Evolutionary conservation across 2,113 vertebrate genomes (phyloP).

Genomic region (Antennarius striatus): DNA sequence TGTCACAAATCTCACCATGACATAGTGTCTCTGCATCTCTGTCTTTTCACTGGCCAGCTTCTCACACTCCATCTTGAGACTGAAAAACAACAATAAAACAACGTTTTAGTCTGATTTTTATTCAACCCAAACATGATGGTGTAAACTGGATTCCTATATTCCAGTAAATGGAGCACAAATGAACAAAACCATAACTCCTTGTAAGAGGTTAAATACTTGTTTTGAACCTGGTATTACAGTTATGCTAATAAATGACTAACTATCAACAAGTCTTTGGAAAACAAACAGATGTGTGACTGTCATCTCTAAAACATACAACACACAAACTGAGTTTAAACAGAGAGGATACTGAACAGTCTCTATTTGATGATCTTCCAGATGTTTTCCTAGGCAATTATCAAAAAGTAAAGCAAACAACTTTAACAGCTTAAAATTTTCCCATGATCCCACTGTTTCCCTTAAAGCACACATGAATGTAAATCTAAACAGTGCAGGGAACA

Average conservation of each 20-base stretch:
- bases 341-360: not conserved
- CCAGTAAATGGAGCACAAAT: too few species aligned
- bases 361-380: not conserved
- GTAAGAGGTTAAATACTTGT: too few species aligned
- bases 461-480: conserved; percentile 18
- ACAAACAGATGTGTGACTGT: too few species aligned
- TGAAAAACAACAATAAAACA: conserved; percentile 64
- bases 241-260: too few species aligned
- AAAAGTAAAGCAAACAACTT: not conserved
- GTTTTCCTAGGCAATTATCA: conserved; percentile 15
- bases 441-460: conserved; percentile 10
- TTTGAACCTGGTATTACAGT: too few species aligned
- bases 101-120: not conserved
- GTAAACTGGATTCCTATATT: too few species aligned
- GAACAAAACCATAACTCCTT: too few species aligned
- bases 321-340: conserved; percentile 6
- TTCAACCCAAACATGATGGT: too few species aligned
- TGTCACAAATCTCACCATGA: conserved; percentile 87
- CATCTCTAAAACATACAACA: too few species aligned
- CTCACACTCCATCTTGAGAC: conserved; percentile 97
- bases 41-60: conserved; percentile 97
- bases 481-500: not conserved
- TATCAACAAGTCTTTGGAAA: too few species aligned
- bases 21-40: conserved; percentile 98
- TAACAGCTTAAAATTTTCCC: not conserved